These are phyloP conservation scores for Anableps anableps DNA, from an alignment of 2,797 vertebrate species.

Conservation along the genomic window DNA sequence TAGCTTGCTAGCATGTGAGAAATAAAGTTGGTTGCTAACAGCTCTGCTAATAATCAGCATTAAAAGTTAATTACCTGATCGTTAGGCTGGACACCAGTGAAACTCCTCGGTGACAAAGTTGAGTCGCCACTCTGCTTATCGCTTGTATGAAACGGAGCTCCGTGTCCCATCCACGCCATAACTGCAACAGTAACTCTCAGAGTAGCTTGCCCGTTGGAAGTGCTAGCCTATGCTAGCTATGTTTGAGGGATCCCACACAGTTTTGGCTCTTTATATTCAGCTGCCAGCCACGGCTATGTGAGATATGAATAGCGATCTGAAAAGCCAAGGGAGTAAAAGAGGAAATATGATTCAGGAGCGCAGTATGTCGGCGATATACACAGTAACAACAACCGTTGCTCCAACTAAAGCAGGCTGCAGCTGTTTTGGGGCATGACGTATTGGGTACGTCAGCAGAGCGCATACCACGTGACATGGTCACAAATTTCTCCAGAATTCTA, in stretches of 20 bases:
- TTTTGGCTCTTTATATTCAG: neutral
- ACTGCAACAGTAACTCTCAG: slow-evolving; percentile 45
- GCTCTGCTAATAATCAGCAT: neutral
- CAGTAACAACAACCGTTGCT: slow-evolving; percentile 20
- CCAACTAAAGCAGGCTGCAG: slow-evolving; percentile 1
- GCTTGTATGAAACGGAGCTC: slow-evolving; percentile 33
- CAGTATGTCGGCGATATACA: slow-evolving; percentile 12
- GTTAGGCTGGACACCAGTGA: slow-evolving; percentile 10
- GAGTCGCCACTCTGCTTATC: slow-evolving; percentile 39
- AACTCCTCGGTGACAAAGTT: neutral
- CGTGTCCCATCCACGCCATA: slow-evolving; percentile 80
- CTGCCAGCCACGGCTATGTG: neutral
- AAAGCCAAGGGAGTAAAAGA: neutral
- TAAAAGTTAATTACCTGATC: slow-evolving; percentile 61
- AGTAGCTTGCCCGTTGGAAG: slow-evolving; percentile 29
- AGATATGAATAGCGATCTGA: slow-evolving; percentile 2
- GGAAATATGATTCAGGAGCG: neutral
- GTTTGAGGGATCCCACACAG: neutral
- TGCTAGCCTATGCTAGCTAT: slow-evolving; percentile 50
- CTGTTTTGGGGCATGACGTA: slow-evolving; percentile 29
- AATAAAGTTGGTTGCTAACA: neutral
- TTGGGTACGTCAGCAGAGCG: slow-evolving; percentile 37
- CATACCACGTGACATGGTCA: slow-evolving; percentile 36
- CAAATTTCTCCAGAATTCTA: neutral
- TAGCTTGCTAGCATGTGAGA: slow-evolving; percentile 40